These are phyloP conservation scores for Physeter macrocephalus DNA, from an alignment of 2,113 vertebrate species.

Conservation along the genomic window DNA sequence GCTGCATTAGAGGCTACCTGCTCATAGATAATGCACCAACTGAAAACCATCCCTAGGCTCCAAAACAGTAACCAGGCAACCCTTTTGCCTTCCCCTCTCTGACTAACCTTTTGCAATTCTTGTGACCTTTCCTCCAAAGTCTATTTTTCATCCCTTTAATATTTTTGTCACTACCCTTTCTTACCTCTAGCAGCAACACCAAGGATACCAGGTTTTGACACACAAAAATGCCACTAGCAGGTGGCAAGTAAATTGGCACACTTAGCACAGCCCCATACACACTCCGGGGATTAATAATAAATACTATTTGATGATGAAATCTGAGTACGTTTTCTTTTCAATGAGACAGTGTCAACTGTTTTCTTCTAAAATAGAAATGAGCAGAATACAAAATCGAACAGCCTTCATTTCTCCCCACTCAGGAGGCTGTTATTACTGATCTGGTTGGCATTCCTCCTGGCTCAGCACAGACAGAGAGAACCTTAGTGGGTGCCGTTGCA, in stretches of 20 bases:
- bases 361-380: conserved; percentile 56
- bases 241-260: conserved; percentile 46
- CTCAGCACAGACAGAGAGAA: not conserved
- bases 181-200: conserved; percentile 31
- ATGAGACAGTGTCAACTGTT: conserved; percentile 54
- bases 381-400: conserved; percentile 42
- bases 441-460: conserved; percentile 11
- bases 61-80: conserved; percentile 44
- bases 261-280: not conserved
- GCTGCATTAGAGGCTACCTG: not conserved
- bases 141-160: conserved; percentile 57
- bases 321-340: conserved; percentile 59
- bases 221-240: not conserved
- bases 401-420: not conserved
- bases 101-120: conserved; percentile 44
- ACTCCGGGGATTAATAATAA: conserved; percentile 58
- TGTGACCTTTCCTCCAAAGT: conserved; percentile 46
- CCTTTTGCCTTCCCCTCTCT: not conserved
- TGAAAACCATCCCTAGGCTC: not conserved
- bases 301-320: conserved; percentile 61
- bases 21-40: not conserved
- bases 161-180: conserved; percentile 54
- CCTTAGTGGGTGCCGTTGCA: fast-evolving
- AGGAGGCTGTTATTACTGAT: conserved; percentile 29
- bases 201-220: conserved; percentile 46